These are phyloP conservation scores for Trachurus trachurus DNA, from an alignment of 2,797 vertebrate species.

Conservation along the genomic window DNA sequence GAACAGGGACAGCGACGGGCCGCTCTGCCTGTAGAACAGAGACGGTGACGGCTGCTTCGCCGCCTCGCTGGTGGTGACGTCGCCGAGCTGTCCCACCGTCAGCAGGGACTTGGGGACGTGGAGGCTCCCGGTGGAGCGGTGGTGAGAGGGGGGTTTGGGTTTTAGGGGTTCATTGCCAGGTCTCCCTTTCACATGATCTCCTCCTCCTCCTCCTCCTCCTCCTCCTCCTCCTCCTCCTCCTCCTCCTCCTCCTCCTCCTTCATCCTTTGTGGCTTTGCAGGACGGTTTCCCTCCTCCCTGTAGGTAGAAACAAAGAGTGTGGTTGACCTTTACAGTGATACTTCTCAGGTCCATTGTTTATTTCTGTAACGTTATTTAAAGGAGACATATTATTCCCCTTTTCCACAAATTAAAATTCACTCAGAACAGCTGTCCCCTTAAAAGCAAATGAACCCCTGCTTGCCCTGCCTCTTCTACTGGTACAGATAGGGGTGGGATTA, in stretches of 20 bases:
- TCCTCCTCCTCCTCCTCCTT: conserved; percentile 16
- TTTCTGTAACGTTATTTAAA: too few species aligned
- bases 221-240: conserved; percentile 31
- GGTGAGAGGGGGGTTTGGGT: conserved; percentile 57
- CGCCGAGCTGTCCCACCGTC: too few species aligned
- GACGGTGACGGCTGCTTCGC: conserved; percentile 47
- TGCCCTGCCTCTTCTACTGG: too few species aligned
- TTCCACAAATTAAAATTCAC: too few species aligned
- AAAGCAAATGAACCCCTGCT: too few species aligned
- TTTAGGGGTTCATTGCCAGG: conserved; percentile 14
- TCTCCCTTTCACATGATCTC: not conserved
- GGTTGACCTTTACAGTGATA: too few species aligned
- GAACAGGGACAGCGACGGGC: conserved; percentile 71
- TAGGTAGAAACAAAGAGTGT: too few species aligned
- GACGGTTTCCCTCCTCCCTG: conserved; percentile 26
- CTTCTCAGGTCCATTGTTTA: too few species aligned
- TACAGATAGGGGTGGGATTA: too few species aligned
- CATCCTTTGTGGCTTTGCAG: conserved; percentile 41
- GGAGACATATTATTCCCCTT: too few species aligned
- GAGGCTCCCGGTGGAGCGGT: conserved; percentile 67
- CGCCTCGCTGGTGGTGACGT: not conserved
- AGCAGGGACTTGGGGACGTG: conserved; percentile 41
- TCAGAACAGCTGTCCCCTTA: too few species aligned
- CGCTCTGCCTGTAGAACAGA: conserved; percentile 71
- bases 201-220: conserved; percentile 5